Base-by-base conservation (phyloP, 2,113 vertebrate species). In the Thryonomys swinderianus region DNA sequence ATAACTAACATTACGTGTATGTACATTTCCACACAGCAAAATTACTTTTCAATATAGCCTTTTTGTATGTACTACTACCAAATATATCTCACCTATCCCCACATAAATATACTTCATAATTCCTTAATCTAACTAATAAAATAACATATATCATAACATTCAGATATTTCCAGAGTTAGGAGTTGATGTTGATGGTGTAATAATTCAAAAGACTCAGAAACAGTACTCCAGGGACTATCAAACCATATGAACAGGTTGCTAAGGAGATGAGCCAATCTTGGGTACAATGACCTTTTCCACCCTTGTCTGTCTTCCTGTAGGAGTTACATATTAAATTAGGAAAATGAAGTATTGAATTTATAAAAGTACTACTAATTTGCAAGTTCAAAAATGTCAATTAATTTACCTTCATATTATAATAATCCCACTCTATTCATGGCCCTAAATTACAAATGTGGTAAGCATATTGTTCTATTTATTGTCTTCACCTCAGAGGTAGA, bases 261-360 rank as follows among this genome's bases (percentile, higher is more conserved):
- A 74, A 42, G 8, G 57, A 85, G 30, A 57, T 69, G 45, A 37
- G 13, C 14, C 23, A 30, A 20, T 67, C 21, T 48, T 18, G 8
- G 1, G 10, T 34, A 1, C 12, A 12, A 1, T 48, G 45, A 2
- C 21, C 3, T 34, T 64, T 1, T 25, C 59, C 57, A 76, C 20
- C 23, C 85, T 82, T 85, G 17, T 45, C 20, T 95, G 69, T 83
- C 45, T 88, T 88, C 8, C 14, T 79, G 4, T 27, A 53, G 25
- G 5, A 42, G 3, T 10, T 37, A 53, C 32, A 1, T 61, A 73
- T 34, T 10, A 73, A 73, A 76, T 45, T 20, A 74, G n/a, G 8
- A 94, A 86, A 61, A 55, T 0, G 23, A 3, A 90, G 76, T 64
- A 48, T 57, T 73, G 51, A 37, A 51, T 85, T 67, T 74, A 48